Base-by-base conservation (phyloP, 2,888 invertebrate species). In the Didymodactylos carnosus region DNA sequence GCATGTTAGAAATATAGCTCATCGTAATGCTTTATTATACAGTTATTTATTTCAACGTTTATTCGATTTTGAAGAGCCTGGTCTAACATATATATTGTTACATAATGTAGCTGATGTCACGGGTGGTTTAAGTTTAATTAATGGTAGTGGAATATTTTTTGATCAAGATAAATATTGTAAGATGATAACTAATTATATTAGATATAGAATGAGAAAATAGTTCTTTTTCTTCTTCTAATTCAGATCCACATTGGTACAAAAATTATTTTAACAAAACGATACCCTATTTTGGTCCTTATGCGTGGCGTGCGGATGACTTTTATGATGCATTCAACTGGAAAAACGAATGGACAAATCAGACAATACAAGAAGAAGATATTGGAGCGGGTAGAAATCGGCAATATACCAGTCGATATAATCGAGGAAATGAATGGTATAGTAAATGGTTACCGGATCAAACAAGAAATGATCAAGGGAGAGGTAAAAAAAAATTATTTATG, bases 1-100 rank as follows among this genome's bases (percentile, higher is more conserved):
- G 75, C 94, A 95, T 85, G 85, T 94, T 75, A 94, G 95, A 83
- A 95, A 95, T 83, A 89, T 94, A 89, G 95, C 94, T 19, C 86
- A 94, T 81, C 93, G 90, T 82, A 86, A 95, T 78, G 92, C 94
- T 1, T 95, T 94, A 83, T 95, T 91, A 83, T 94, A 91, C 90
- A 77, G 78, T 76, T 80, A 79, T 74, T 78, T 80, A 69, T 80
- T 78, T 72, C 80, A 80, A 72, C 77, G 78, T 72, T 77, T 80
- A 71, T 81, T 80, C 76, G 77, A 78, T 25, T 78, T 82, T 78
- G 76, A 80, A 78, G 94, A 95, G 84, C 95, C 95, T 0, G 95
- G 95, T 73, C 91, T 97, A 89, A 92, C 94, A 92, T 95, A 95
- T 81, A 93, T 93, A 80, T 92, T 94, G 81, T 85, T 95, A 62